Evolutionary conservation across 2,797 vertebrate species (phyloP), one percentile per base, ranked within the genome.

Genomic region (Enteromius paludinosus): DNA sequence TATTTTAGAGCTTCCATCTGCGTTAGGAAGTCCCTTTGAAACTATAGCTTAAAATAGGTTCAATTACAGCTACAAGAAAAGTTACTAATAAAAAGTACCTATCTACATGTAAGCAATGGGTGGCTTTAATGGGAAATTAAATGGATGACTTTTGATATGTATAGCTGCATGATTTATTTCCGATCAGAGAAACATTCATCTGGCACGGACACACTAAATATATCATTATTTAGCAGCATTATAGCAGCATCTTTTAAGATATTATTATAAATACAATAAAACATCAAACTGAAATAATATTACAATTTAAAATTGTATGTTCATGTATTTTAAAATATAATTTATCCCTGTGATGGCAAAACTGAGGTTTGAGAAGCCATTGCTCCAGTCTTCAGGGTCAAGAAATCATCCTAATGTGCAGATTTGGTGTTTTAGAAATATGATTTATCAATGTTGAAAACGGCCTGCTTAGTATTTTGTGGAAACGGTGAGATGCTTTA

Each of bases 41-140:
- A 35, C 30, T 12, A 3, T 33, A 30, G 45, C 28, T 71, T 71
- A 49, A 20, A 73, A 35, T 30, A 54, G 17, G 47, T 52, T 72
- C 52, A 72, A 54, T 72, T 35, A n/a, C 70, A 52, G 11, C 59
- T 82, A 14, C 41, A 49, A 64, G 79, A 54, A 74, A 75, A 47
- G 3, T 52, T 82, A 56, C 7, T 64, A 33, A 30, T 62, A 33
- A 49, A 28, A 9, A 20, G 69, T 18, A 15, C 7, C 41, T 4
- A 17, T 49, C 23, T 71, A 30, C 8, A 30, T 71, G 18, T 71
- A 49, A 47, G 43, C 23, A 9, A 20, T 25, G 9, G 23, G 23
- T 25, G 25, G 25, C 43, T 0, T 59, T 23, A 59, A 25, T 59
- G 23, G 25, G 23, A 25, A 59, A 59, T 59, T 25, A 59, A 25